A percentile compares a stretch with the other conserved stretches of the same genome.
Conservation (phyloP, 2,888 invertebrate genomes). For the Euclidia mi region DNA sequence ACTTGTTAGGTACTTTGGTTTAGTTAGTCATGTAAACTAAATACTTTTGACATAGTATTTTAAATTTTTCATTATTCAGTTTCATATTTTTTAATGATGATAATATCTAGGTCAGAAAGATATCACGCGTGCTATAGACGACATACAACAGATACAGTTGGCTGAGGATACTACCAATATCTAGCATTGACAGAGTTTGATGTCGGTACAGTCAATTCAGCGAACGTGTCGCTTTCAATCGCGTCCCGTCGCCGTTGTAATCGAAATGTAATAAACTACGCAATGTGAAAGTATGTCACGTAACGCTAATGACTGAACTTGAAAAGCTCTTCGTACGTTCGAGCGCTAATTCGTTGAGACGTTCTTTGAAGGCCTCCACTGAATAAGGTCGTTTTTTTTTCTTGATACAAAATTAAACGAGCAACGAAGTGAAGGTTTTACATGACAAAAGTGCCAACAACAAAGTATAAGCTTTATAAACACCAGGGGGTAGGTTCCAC, state of each 20-base stretch:
- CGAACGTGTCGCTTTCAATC: conserved; percentile 1
- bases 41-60: no score
- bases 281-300: no score
- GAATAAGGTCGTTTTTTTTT: background rate
- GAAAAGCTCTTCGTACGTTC: background rate
- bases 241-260: background rate
- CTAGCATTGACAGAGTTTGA: conserved; percentile 15
- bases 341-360: background rate
- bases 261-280: no score
- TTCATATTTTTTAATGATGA: no score
- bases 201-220: conserved; percentile 1
- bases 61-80: no score
- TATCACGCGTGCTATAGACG: no score
- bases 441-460: no score
- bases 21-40: no score
- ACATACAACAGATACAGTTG: background rate
- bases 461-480: no score
- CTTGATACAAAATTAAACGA: conserved; percentile 5
- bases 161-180: conserved; percentile 7
- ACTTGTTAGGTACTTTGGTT: no score
- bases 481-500: background rate
- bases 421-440: background rate
- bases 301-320: background rate
- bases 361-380: background rate
- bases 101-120: no score